Percentiles rank a stretch among this genome's conserved stretches.
These are phyloP conservation scores for Neoniphon sammara DNA, from an alignment of 2,797 vertebrate species.

Conservation along the genomic window DNA sequence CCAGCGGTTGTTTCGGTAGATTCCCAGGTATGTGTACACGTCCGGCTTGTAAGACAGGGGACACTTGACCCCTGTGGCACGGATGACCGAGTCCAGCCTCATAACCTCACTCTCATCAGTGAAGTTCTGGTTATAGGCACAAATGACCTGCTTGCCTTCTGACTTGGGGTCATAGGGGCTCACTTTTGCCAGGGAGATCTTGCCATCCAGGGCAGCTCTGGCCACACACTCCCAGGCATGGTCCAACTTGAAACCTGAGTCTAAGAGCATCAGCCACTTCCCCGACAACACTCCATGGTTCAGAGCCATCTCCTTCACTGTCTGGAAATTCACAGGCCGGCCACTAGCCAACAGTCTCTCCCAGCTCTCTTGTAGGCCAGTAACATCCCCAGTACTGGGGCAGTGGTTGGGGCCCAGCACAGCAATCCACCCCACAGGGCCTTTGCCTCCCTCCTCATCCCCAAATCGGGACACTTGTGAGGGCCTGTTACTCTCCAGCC, in stretches of 20 bases:
- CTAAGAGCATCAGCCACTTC: conserved; percentile 93
- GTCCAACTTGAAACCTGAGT: conserved; percentile 92
- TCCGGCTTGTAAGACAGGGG: conserved; percentile 90
- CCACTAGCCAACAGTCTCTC: conserved; percentile 85
- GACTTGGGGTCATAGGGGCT: conserved; percentile 82
- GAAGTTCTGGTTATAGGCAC: conserved; percentile 89
- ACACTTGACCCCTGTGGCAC: conserved; percentile 89
- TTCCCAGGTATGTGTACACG: conserved; percentile 90
- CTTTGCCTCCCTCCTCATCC: conserved; percentile 71
- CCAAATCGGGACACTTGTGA: conserved; percentile 87
- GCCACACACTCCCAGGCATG: conserved; percentile 91
- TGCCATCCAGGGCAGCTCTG: conserved; percentile 85
- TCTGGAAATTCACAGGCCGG: conserved; percentile 83
- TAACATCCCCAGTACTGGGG: conserved; percentile 72
- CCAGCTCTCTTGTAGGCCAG: conserved; percentile 89
- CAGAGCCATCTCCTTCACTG: conserved; percentile 88
- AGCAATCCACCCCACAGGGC: conserved; percentile 89
- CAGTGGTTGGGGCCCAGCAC: conserved; percentile 80
- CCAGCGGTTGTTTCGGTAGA: conserved; percentile 92
- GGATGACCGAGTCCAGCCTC: conserved; percentile 84
- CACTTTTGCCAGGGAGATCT: conserved; percentile 85
- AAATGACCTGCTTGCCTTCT: conserved; percentile 87
- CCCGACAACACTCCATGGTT: conserved; percentile 87
- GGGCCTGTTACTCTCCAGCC: conserved; percentile 90
- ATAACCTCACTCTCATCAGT: conserved; percentile 87